These are phyloP conservation scores for Otis tarda DNA, from an alignment of 2,113 vertebrate genomes.

Conservation along the genomic window DNA sequence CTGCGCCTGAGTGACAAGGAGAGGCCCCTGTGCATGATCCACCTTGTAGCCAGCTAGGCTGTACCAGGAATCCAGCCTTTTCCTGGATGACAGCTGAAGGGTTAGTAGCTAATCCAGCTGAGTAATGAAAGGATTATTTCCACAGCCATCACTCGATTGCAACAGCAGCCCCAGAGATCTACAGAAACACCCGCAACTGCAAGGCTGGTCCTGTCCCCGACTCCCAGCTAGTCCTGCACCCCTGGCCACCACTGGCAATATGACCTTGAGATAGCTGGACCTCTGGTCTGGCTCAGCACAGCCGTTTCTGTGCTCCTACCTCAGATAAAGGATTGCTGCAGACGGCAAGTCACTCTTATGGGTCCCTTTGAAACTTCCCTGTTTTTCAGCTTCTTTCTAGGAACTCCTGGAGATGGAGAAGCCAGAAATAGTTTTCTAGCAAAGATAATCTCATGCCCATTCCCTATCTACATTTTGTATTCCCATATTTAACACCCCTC, in stretches of 20 bases:
- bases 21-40: neutral
- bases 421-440: neutral
- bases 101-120: neutral
- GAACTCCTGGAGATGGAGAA: neutral
- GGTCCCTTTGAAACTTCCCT: neutral
- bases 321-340: neutral
- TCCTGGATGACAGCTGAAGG: neutral
- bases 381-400: neutral
- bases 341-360: fast-evolving
- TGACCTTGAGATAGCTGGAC: fast-evolving
- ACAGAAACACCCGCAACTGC: neutral
- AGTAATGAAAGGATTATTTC: neutral
- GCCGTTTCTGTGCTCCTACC: neutral
- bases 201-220: neutral
- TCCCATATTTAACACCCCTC: neutral
- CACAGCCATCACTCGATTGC: neutral
- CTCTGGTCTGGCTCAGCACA: neutral
- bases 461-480: neutral
- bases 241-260: neutral
- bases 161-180: neutral
- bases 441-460: fast-evolving
- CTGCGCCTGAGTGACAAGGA: neutral
- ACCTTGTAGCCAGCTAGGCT: neutral
- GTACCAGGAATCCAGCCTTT: neutral
- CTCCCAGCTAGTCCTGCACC: neutral